A percentile compares a stretch with the other conserved stretches of the same genome.
Conservation (phyloP, 2,888 invertebrate species). For the Drosophila robusta region DNA sequence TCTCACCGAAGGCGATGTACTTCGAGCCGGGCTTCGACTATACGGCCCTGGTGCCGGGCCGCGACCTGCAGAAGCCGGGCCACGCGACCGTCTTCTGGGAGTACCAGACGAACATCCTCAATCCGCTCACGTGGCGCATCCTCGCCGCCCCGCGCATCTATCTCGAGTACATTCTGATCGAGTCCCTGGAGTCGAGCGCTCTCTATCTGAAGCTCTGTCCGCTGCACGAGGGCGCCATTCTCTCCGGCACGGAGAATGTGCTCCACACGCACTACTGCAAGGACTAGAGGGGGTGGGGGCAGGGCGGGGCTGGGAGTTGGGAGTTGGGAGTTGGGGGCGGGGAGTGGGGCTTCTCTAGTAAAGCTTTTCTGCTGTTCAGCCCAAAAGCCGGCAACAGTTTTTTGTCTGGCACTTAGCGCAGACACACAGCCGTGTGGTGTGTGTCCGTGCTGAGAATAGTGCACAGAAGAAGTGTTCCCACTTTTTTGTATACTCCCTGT, state of each 20-base stretch:
- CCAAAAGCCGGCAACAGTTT: conserved; percentile 31
- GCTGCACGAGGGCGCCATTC: conserved; percentile 87
- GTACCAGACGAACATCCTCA: conserved; percentile 91
- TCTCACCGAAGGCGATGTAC: conserved; percentile 86
- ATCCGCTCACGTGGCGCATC: conserved; percentile 93
- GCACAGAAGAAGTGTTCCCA: conserved; percentile 18
- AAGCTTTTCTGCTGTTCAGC: conserved; percentile 39
- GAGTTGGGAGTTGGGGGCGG: background rate
- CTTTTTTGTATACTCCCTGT: background rate
- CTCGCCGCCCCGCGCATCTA: conserved; percentile 90
- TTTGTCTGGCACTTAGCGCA: conserved; percentile 5
- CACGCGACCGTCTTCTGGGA: conserved; percentile 91
- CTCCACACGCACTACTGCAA: conserved; percentile 79
- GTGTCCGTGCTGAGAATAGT: conserved; percentile 19
- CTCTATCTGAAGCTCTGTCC: conserved; percentile 88
- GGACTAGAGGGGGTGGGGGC: conserved; percentile 35
- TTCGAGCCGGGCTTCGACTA: conserved; percentile 89
- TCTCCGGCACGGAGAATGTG: conserved; percentile 86
- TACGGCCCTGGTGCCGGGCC: conserved; percentile 89
- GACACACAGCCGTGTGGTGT: background rate
- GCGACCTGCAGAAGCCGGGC: conserved; percentile 88
- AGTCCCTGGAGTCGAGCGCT: conserved; percentile 89
- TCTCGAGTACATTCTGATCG: conserved; percentile 89
- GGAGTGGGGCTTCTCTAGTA: conserved; percentile 1
- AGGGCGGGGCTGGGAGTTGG: no score